Base-by-base conservation (phyloP, 2,888 invertebrate species). In the Pheosia tremula region DNA sequence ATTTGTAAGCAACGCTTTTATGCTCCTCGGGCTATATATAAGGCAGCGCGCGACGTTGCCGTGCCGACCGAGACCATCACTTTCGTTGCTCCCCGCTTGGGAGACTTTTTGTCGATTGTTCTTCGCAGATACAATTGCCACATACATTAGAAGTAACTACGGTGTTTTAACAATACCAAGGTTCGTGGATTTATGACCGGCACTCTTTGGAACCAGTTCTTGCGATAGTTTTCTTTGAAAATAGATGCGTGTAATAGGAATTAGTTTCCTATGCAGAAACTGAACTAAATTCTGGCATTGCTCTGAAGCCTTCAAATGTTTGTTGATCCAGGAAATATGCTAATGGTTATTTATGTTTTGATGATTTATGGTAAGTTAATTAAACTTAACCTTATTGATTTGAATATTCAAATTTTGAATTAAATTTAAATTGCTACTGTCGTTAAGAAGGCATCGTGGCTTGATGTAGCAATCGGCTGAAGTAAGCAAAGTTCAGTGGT, bases 1-100 rank as follows among this genome's bases (percentile, higher is more conserved):
- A 91, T 88, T 88, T 90, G 92, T 90, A 88, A 89, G 86, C 88
- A 86, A 84, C 89, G 89, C 87, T 90, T 56, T 88, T 91, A 90
- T 89, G 88, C 86, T 84, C 83, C 71, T 63, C 69, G 72, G 78
- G 85, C 88, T 91, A 91, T 90, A 91, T 88, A 88, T 91, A 91
- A 77, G 76, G 74, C 72, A 76, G 76, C 71, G 79, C 68, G 82
- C 84, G 84, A 79, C 82, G 88, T 86, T 88, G 85, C 87, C 83
- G 78, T 80, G 82, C 81, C 79, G 78, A 75, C 73, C 60, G 68
- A 71, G 45, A 56, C 77, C 79, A 78, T 78, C 80, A 80, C 75
- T 78, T 78, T 79, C 78, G 67, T 78, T 75, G 76, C 68, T 78
- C 68, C 73, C 62, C 60, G 55, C 61, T 62, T 66, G 49, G 55